Evolutionary conservation across 2,888 invertebrate genomes (phyloP).

Genomic region (Polia nebulosa): DNA sequence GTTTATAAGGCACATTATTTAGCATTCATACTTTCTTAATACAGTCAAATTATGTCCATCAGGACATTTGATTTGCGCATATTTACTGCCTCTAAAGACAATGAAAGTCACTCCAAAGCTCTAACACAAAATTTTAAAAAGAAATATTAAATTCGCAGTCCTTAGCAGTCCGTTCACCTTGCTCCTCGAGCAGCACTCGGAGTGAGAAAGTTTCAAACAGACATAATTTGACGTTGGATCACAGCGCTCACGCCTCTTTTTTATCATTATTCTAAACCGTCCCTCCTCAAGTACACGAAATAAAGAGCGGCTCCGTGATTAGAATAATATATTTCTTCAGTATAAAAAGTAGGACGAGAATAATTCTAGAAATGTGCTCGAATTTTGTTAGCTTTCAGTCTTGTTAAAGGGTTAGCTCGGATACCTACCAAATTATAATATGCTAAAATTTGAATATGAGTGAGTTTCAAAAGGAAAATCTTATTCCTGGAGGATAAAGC

Average conservation of each 20-base stretch:
- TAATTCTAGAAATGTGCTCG: conserved; percentile 40
- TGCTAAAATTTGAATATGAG: conserved; percentile 27
- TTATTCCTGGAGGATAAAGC: neutral
- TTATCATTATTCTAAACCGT: conserved; percentile 65
- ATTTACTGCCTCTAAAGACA: conserved; percentile 19
- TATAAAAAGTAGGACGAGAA: conserved; percentile 43
- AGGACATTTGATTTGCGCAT: neutral
- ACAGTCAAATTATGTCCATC: neutral
- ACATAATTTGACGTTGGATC: conserved; percentile 58
- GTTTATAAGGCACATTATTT: neutral
- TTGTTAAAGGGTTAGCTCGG: conserved; percentile 45
- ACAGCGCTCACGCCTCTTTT: conserved; percentile 57
- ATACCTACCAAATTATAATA: conserved; percentile 25
- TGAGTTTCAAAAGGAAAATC: conserved; percentile 24
- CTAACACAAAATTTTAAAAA: conserved; percentile 24
- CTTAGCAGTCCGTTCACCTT: conserved; percentile 27
- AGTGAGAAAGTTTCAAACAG: conserved; percentile 56
- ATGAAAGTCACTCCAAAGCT: conserved; percentile 26
- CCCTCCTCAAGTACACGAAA: conserved; percentile 59
- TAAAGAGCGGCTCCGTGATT: conserved; percentile 66
- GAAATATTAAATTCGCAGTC: conserved; percentile 29
- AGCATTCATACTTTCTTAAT: neutral
- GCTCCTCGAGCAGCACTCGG: conserved; percentile 17
- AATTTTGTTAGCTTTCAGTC: conserved; percentile 35
- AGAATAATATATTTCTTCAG: conserved; percentile 62